These are phyloP conservation scores for Clarias magur DNA, from an alignment of 2,113 vertebrate species.

Conservation along the genomic window DNA sequence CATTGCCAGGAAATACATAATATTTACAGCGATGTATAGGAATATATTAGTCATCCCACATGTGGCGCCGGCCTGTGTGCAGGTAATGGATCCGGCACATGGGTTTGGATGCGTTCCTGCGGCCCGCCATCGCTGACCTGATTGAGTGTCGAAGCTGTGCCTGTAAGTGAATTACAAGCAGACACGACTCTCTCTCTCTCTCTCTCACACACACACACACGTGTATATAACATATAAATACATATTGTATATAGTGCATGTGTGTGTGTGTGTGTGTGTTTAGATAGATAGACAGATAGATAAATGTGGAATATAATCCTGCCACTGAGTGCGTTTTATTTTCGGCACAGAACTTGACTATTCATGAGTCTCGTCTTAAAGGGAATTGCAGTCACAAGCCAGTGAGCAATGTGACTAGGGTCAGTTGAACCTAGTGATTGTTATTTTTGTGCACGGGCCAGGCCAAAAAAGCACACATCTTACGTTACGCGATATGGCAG, in stretches of 20 bases:
- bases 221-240: not conserved
- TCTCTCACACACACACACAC: not conserved
- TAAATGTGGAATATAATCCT: slow-evolving; percentile 15
- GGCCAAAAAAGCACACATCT: slow-evolving; percentile 49
- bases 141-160: slow-evolving; percentile 51
- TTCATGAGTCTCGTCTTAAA: slow-evolving; percentile 40
- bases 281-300: not conserved
- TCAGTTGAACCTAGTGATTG: slow-evolving; percentile 47
- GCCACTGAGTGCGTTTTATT: not conserved
- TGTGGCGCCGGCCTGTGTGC: slow-evolving; percentile 50
- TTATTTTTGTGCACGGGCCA: slow-evolving; percentile 53
- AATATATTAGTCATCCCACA: slow-evolving; percentile 60
- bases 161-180: slow-evolving; percentile 52
- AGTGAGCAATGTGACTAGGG: slow-evolving; percentile 51
- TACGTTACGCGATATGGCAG: slow-evolving; percentile 46
- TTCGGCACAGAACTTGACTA: slow-evolving; percentile 34
- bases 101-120: slow-evolving; percentile 47
- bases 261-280: not conserved
- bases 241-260: not conserved
- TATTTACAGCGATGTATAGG: slow-evolving; percentile 59
- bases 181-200: slow-evolving; percentile 3
- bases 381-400: slow-evolving; percentile 45
- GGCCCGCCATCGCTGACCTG: slow-evolving; percentile 40
- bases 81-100: slow-evolving; percentile 60
- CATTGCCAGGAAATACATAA: slow-evolving; percentile 60